Evolutionary conservation across 2,888 invertebrate species (phyloP).

Genomic region (Holacanthella duospinosa): DNA sequence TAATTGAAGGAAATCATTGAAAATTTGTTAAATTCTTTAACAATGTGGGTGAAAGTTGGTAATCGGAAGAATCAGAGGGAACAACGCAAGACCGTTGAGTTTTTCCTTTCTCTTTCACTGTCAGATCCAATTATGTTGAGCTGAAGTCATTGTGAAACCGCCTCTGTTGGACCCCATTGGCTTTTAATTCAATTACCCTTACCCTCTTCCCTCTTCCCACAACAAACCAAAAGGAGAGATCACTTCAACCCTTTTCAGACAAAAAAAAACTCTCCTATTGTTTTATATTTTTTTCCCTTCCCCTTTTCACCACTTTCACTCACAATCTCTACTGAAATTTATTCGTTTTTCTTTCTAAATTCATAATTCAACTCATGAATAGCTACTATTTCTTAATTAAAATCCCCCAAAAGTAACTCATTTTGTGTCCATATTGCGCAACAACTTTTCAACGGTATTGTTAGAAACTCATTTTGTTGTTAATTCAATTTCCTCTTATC

Average conservation of each 20-base stretch:
- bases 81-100: no score
- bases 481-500: neutral
- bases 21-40: no score
- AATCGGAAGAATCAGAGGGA: neutral
- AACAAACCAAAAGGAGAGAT: neutral
- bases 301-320: neutral
- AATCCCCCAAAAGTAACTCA: no score
- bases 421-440: no score
- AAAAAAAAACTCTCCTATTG: neutral
- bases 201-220: conserved; percentile 3
- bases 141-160: conserved; percentile 37
- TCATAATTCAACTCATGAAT: no score
- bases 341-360: no score
- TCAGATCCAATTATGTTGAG: conserved; percentile 38
- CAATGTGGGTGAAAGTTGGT: no score
- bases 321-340: no score
- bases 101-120: conserved; percentile 13
- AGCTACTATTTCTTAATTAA: no score
- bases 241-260: neutral
- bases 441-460: no score
- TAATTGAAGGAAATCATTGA: no score
- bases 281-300: neutral
- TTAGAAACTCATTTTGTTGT: no score
- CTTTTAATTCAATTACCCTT: conserved; percentile 36
- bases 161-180: conserved; percentile 37